phyloP scores from a whole-genome alignment of 1,140 invertebrate genomes.

The Drepana arcuata region DNA sequence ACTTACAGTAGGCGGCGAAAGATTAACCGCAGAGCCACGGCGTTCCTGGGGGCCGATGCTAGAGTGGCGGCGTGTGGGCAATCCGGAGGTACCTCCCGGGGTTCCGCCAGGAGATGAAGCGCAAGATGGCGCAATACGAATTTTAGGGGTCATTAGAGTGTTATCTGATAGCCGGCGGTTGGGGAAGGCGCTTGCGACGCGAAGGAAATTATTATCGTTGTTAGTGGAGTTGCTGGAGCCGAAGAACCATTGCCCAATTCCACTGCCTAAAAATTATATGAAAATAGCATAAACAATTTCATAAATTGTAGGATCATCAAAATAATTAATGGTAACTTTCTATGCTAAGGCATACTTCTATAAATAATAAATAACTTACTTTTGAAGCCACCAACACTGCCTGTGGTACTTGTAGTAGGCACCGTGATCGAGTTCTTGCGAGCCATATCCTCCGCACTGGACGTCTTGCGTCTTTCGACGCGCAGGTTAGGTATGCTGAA shows the following conservation, averaged over 20 bases:
- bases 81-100: slow-evolving; percentile 78
- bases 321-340: too few relatives aligned
- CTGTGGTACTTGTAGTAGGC: slow-evolving; percentile 14
- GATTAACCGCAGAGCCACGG: slow-evolving; percentile 86
- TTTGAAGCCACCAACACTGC: slow-evolving; percentile 35
- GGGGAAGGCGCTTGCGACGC: slow-evolving; percentile 82
- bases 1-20: slow-evolving; percentile 89
- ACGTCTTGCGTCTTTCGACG: slow-evolving; percentile 88
- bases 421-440: slow-evolving; percentile 82
- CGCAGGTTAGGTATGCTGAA: slow-evolving; percentile 90
- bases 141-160: slow-evolving; percentile 91
- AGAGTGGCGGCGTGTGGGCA: slow-evolving; percentile 89
- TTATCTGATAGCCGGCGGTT: slow-evolving; percentile 92
- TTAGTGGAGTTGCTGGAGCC: slow-evolving; percentile 48
- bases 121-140: slow-evolving; percentile 87
- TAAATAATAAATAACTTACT: slow-evolving; percentile 29
- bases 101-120: slow-evolving; percentile 88
- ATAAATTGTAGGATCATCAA: too few relatives aligned
- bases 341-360: too few relatives aligned
- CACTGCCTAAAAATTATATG: slow-evolving; percentile 29
- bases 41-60: slow-evolving; percentile 91
- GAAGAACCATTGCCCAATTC: slow-evolving; percentile 79
- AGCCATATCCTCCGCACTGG: slow-evolving; percentile 90
- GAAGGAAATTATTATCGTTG: slow-evolving; percentile 82
- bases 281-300: too few relatives aligned